A percentile compares a stretch with the other conserved stretches of the same genome.
Evolutionary conservation across 2,113 vertebrate genomes (phyloP).

Genomic region (Meriones unguiculatus): DNA sequence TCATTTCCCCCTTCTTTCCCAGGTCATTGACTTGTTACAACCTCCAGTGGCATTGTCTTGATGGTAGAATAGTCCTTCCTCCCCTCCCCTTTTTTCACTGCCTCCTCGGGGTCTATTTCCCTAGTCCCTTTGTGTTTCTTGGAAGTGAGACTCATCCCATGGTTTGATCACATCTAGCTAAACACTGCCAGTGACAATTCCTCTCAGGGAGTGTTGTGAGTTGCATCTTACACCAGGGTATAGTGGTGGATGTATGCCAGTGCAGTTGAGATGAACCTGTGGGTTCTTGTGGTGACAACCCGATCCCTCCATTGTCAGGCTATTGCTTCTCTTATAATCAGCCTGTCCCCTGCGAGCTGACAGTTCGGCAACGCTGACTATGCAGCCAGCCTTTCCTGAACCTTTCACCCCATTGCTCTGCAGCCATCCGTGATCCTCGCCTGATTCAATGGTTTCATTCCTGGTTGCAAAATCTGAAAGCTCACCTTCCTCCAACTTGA

Average conservation of each 20-base stretch:
- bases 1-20: rapidly evolving
- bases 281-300: not conserved
- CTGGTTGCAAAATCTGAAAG: not conserved
- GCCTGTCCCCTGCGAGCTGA: not conserved
- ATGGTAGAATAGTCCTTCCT: not conserved
- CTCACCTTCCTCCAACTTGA: not conserved
- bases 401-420: not conserved
- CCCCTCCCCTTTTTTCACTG: not conserved
- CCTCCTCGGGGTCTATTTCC: not conserved
- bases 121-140: not conserved
- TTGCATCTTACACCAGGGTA: not conserved
- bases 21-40: not conserved
- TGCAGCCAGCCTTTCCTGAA: not conserved
- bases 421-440: not conserved
- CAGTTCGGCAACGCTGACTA: not conserved
- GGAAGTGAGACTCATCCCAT: not conserved
- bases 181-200: not conserved
- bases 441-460: slow-evolving; percentile 8
- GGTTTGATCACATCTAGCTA: not conserved
- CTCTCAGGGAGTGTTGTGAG: not conserved
- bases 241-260: not conserved
- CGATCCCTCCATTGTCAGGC: not conserved
- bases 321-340: not conserved
- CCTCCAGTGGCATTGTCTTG: not conserved
- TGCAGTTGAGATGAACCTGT: not conserved